Base-by-base conservation (phyloP, 2,797 vertebrate species). In the Rallus crepitans region DNA sequence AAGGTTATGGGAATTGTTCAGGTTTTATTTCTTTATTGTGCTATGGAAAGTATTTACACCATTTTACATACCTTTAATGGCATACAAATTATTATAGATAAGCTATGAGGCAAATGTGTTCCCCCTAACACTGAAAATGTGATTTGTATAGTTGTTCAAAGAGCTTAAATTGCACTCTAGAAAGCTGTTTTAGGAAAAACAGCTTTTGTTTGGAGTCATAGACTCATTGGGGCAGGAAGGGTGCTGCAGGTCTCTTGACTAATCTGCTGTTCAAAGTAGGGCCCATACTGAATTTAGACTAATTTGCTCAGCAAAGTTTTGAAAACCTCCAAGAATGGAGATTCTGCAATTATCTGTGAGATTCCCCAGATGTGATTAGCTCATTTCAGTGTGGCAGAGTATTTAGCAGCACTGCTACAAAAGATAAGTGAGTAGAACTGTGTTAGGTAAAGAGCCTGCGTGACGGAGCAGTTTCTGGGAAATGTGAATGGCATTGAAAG, bases 1-100 rank as follows among this genome's bases (percentile, higher is more conserved):
- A 86, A 94, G 45, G 55, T 80, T 76, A 80, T 88, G 80, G 65
- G 86, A 86, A 65, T 78, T 78, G 23, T 75, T 80, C 65, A 71
- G 0, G 39, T 92, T 78, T 81, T 40, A n/a, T 71, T 64, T 82
- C 47, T 64, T 88, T 80, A n/a, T 76, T 82, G 68, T 53, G 30
- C 61, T 59, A 80, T 17, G 47, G 31, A 59, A 80, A 66, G 21
- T 71, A 50, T 93, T 90, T 83, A 90, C 77, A 93, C 12, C 18
- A 45, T 86, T 90, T 92, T 82, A 25, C 50, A 31, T 70, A 75
- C 53, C 35, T 93, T 68, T 63, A 72, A 39, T 35, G 40, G 63
- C 50, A 80, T 81, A 64, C 30, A 83, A 82, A 24, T 76, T 82
- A n/a, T 33, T 77, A 24, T 11, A 78, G 61, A 50, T 55, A 55